Percentiles rank a stretch among this genome's conserved stretches.
phyloP scores from a whole-genome alignment of 2,797 vertebrate genomes.

The Pseudochirops cupreus region DNA sequence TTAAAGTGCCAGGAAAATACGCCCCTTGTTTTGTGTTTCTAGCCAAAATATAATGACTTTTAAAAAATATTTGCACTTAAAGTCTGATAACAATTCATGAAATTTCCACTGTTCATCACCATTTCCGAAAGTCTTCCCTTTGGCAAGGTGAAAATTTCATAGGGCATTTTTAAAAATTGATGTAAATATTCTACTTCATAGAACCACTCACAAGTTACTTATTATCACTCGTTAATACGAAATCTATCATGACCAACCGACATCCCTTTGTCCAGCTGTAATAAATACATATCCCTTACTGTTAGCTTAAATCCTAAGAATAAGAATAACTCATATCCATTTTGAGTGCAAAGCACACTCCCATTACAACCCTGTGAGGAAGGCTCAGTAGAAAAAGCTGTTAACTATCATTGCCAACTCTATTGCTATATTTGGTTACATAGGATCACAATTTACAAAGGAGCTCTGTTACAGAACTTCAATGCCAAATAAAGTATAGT shows the following conservation, averaged over 20 bases:
- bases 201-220: constrained; percentile 20
- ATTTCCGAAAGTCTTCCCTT: constrained; percentile 45
- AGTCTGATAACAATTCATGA: constrained; percentile 29
- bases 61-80: constrained; percentile 51
- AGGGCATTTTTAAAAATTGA: constrained; percentile 44
- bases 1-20: constrained; percentile 37
- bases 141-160: constrained; percentile 50
- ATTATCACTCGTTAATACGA: constrained; percentile 45
- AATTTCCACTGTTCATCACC: constrained; percentile 55
- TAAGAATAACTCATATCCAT: neutral
- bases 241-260: constrained; percentile 41
- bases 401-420: constrained; percentile 7
- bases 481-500: constrained; percentile 4
- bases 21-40: constrained; percentile 39
- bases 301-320: constrained; percentile 35
- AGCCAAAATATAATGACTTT: constrained; percentile 41
- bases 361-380: neutral
- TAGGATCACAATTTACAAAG: constrained; percentile 45
- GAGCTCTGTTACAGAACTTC: constrained; percentile 2
- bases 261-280: constrained; percentile 26
- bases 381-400: neutral
- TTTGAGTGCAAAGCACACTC: constrained; percentile 56
- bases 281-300: constrained; percentile 32
- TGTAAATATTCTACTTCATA: neutral
- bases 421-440: constrained; percentile 12